phyloP scores from a whole-genome alignment of 2,113 vertebrate species.

The Phalacrocorax brasilianus region DNA sequence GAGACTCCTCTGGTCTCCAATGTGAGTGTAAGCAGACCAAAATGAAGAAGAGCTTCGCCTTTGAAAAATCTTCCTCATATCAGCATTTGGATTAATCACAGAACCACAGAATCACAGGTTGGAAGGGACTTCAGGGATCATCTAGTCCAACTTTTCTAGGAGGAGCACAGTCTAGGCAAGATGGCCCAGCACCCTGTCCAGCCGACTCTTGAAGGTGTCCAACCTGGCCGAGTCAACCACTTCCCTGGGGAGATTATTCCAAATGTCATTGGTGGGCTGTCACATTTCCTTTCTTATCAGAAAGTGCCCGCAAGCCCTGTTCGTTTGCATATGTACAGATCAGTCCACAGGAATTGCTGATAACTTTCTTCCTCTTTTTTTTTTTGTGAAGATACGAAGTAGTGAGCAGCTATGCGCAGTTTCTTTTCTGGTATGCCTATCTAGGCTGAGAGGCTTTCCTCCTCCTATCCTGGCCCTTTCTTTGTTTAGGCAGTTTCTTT shows the following conservation, averaged over 20 bases:
- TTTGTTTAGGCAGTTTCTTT: conserved; percentile 35
- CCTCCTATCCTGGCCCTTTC: background rate
- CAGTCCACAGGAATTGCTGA: background rate
- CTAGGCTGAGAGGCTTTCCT: background rate
- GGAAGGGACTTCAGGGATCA: too few species aligned
- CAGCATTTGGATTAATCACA: background rate
- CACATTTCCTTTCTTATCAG: background rate
- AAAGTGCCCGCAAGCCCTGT: background rate
- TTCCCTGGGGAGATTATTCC: too few species aligned
- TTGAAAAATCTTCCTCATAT: background rate
- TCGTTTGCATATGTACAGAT: background rate
- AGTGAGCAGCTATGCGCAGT: background rate
- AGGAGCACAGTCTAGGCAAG: too few species aligned
- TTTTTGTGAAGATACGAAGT: background rate
- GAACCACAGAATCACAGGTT: too few species aligned
- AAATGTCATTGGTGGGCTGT: background rate
- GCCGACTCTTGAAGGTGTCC: too few species aligned
- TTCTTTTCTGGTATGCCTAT: background rate
- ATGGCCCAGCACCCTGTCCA: too few species aligned
- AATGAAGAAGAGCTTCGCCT: background rate
- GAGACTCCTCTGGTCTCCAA: background rate
- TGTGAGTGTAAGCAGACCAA: background rate
- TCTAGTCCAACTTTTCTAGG: too few species aligned
- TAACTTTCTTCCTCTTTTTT: background rate
- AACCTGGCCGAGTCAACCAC: too few species aligned